These are phyloP conservation scores for Saturnia pavonia DNA, from an alignment of 2,888 invertebrate species.

Conservation along the genomic window DNA sequence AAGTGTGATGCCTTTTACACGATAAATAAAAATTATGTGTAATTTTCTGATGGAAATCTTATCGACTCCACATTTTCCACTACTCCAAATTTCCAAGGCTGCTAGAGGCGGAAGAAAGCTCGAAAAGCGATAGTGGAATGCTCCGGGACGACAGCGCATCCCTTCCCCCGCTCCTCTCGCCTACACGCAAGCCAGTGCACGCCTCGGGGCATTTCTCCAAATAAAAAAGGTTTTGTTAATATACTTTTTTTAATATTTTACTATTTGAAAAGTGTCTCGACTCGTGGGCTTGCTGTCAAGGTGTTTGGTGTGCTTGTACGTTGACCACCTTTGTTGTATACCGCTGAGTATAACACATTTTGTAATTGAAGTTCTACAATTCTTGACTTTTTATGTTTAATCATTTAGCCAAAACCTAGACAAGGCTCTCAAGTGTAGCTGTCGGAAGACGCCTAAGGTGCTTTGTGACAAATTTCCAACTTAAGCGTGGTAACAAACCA, in stretches of 20 bases:
- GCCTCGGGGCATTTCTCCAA: conserved; percentile 51
- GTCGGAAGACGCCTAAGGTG: too few relatives aligned
- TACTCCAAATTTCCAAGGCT: conserved; percentile 75
- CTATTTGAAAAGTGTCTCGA: conserved; percentile 23
- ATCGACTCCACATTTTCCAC: conserved; percentile 41
- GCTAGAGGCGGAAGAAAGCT: conserved; percentile 74
- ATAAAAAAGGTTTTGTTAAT: conserved; percentile 38
- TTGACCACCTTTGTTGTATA: neutral
- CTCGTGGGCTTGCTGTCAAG: neutral
- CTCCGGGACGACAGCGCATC: conserved; percentile 52
- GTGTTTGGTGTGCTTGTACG: neutral
- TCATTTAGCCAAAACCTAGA: too few relatives aligned
- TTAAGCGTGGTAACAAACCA: too few relatives aligned
- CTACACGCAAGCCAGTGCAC: conserved; percentile 44
- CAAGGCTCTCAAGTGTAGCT: too few relatives aligned
- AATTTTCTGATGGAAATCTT: neutral
- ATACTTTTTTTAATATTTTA: conserved; percentile 5
- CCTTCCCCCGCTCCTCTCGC: conserved; percentile 29
- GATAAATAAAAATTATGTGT: too few relatives aligned
- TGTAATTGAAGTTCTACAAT: neutral
- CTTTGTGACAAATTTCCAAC: too few relatives aligned
- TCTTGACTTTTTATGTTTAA: too few relatives aligned
- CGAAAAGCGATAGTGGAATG: conserved; percentile 80
- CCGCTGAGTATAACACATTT: neutral
- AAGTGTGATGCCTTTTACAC: too few relatives aligned